A percentile compares a stretch with the other conserved stretches of the same genome.
Conservation (phyloP, 37 sponge, comb jelly and placozoan species). For the Geodia barretti region DNA sequence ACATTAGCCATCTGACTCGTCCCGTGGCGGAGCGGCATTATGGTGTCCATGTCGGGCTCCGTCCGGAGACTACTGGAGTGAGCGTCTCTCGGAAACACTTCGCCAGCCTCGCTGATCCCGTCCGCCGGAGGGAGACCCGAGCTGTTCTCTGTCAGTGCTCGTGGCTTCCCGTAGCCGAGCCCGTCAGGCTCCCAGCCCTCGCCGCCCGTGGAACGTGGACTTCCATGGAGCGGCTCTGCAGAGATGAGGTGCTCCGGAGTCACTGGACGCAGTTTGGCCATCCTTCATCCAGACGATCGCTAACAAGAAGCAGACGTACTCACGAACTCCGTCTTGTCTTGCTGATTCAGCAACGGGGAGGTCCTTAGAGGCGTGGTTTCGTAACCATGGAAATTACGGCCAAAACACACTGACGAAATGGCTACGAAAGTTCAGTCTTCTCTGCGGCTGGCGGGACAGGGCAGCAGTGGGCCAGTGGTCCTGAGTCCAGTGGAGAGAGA, state of each 20-base stretch:
- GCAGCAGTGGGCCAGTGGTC: slow-evolving; percentile 34
- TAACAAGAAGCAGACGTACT: no score
- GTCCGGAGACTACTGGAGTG: slow-evolving; percentile 13
- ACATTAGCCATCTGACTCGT: background rate
- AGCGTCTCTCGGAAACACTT: background rate
- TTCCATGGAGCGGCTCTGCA: background rate
- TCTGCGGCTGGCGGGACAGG: background rate
- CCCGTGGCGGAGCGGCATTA: slow-evolving; percentile 27
- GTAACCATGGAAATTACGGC: background rate
- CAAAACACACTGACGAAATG: background rate
- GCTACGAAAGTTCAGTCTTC: slow-evolving; percentile 9
- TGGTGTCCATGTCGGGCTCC: slow-evolving; percentile 49
- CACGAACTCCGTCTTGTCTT: no score
- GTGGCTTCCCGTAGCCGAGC: background rate
- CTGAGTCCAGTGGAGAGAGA: slow-evolving; percentile 36
- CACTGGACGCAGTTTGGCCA: background rate
- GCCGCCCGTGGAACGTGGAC: background rate
- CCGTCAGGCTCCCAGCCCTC: background rate
- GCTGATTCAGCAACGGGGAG: background rate
- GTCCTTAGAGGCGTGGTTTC: background rate
- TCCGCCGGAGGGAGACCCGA: background rate
- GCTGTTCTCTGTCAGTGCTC: background rate
- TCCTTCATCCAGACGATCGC: no score
- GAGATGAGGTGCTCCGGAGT: background rate
- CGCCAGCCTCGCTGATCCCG: background rate